These are phyloP conservation scores for Dicyrtoma fusca DNA, from an alignment of 2,888 invertebrate species.

Conservation along the genomic window DNA sequence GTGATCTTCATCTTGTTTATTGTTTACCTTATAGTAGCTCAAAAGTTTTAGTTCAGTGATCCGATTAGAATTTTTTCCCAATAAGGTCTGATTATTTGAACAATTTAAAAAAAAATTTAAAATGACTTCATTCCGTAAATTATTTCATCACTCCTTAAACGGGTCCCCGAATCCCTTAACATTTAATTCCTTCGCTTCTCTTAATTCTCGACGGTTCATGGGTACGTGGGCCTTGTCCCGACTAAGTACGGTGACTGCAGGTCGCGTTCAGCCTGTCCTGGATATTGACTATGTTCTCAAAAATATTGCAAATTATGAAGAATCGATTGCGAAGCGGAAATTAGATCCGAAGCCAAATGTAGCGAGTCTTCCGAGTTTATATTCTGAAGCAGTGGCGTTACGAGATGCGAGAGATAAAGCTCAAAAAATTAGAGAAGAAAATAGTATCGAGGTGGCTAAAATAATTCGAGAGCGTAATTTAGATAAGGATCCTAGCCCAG, in stretches of 20 bases:
- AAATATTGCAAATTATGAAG: slow-evolving; percentile 38
- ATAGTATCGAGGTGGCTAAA: slow-evolving; percentile 35
- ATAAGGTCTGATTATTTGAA: neutral
- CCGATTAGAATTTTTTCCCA: too few species aligned
- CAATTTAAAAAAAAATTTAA: neutral
- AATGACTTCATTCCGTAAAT: neutral
- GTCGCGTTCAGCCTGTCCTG: slow-evolving; percentile 39
- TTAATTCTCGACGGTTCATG: slow-evolving; percentile 9
- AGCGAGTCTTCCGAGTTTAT: slow-evolving; percentile 39
- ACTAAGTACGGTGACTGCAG: slow-evolving; percentile 27
- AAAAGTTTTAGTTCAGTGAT: too few species aligned
- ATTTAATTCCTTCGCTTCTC: neutral
- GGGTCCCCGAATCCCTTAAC: neutral
- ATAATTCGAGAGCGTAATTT: slow-evolving; percentile 19
- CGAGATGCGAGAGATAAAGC: slow-evolving; percentile 61
- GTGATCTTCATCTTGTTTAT: too few species aligned
- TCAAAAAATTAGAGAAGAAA: slow-evolving; percentile 56
- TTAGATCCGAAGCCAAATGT: slow-evolving; percentile 69
- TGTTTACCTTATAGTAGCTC: too few species aligned
- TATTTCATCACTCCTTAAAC: neutral
- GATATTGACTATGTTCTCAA: slow-evolving; percentile 49
- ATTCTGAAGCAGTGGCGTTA: slow-evolving; percentile 61
- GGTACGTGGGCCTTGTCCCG: slow-evolving; percentile 43
- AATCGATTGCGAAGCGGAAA: slow-evolving; percentile 66
- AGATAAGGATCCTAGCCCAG: slow-evolving; percentile 54